phyloP scores from a whole-genome alignment of 2,888 invertebrate genomes.

The Reticulitermes lucifugus region DNA sequence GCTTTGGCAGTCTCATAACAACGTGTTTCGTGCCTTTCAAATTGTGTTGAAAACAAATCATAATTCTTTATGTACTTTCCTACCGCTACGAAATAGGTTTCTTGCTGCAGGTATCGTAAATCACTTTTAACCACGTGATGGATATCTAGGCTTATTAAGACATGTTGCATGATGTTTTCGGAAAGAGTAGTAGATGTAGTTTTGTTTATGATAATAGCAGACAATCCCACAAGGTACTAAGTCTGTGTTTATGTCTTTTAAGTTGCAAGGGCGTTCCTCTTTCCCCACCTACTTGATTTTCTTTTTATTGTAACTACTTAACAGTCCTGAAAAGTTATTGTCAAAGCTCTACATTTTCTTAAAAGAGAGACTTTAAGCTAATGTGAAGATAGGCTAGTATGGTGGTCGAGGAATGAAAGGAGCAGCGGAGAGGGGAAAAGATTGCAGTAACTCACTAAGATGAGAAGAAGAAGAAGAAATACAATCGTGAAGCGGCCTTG shows the following conservation, averaged over 20 bases:
- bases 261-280: background rate
- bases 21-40: too few species aligned
- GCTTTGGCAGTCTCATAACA: too few species aligned
- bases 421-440: background rate
- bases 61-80: background rate
- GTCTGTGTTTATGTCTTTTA: background rate
- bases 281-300: background rate
- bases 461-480: background rate
- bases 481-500: slow-evolving; percentile 26
- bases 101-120: background rate
- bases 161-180: background rate
- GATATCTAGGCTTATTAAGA: background rate
- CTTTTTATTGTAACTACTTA: slow-evolving; percentile 14
- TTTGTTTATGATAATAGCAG: slow-evolving; percentile 8
- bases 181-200: background rate
- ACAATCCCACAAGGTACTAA: background rate
- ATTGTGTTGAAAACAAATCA: too few species aligned
- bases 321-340: background rate
- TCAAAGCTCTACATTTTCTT: slow-evolving; percentile 20
- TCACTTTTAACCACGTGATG: background rate
- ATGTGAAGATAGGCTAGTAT: background rate
- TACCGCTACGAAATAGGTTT: background rate
- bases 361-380: slow-evolving; percentile 2
- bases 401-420: slow-evolving; percentile 3
- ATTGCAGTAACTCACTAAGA: slow-evolving; percentile 27